phyloP scores from a whole-genome alignment of 2,797 vertebrate genomes.

The Lophius americanus region DNA sequence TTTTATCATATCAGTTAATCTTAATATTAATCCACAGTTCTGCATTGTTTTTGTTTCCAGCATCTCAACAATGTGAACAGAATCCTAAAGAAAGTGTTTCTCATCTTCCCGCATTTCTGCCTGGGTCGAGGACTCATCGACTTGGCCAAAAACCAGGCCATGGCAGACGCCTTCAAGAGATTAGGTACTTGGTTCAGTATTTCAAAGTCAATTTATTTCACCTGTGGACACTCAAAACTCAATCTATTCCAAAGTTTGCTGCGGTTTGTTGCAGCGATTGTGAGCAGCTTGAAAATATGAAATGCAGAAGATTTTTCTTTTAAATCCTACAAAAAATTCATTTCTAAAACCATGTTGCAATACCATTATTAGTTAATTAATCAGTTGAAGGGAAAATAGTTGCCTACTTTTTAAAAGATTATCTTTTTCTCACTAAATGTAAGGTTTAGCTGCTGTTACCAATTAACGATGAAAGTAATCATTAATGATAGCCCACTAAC shows the following conservation, averaged over 20 bases:
- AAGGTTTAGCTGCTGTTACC: too few species aligned
- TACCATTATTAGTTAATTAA: too few species aligned
- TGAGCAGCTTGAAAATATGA: background rate
- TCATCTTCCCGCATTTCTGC: constrained; percentile 95
- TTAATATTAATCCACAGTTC: background rate
- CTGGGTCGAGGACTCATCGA: constrained; percentile 92
- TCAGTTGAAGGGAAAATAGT: too few species aligned
- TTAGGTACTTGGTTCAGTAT: constrained; percentile 77
- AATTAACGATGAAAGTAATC: too few species aligned
- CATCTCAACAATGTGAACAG: constrained; percentile 87
- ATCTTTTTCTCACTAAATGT: too few species aligned
- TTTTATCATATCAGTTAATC: background rate
- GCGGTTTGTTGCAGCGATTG: background rate
- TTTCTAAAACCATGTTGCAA: too few species aligned
- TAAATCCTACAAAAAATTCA: background rate
- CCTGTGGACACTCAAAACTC: background rate
- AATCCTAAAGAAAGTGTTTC: constrained; percentile 90
- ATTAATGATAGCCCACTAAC: too few species aligned
- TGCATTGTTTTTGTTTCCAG: constrained; percentile 61
- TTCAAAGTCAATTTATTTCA: background rate
- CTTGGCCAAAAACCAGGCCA: constrained; percentile 94
- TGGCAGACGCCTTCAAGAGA: constrained; percentile 87
- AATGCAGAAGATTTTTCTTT: background rate
- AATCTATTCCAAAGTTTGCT: background rate
- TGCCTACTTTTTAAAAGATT: too few species aligned